Evolutionary conservation across 2,888 invertebrate species (phyloP), one percentile per base, ranked within the genome.

Genomic region (Nasonovia ribisnigri): DNA sequence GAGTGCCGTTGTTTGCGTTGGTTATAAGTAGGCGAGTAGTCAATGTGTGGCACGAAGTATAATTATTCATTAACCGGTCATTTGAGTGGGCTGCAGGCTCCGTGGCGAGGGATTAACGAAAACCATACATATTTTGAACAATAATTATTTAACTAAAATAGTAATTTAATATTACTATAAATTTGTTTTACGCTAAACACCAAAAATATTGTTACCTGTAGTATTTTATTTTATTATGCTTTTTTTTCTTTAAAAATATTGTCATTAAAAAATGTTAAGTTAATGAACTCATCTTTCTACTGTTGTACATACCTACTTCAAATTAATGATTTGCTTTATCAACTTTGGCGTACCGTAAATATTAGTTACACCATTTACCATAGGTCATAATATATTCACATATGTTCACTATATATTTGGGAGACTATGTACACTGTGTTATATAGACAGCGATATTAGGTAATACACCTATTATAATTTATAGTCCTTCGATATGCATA

Each of bases 1-100:
- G 26, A 51, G 42, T 67, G 51, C 48, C 36, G 48, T 91, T 86
- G 86, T 91, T 91, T 86, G 86, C 86, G 60, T 57, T 42, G n/a
- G 86, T 26, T 57, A 46, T 84, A 77, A 20, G n/a, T 36, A 36
- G 77, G 36, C 36, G 36, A 77, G 20, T 77, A 42, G 36, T 77
- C 20, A 36, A 36, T 3, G 36, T 3, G 77, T 36, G 36, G 36
- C 20, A 36, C 0, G 36, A 1, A 20, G 6, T 36, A 36, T 67
- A 36, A n/a, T 67, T 67, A n/a, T 36, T 77, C 77, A 77, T 77
- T 77, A 77, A 36, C 20, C 6, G 77, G 20, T 36, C 77, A 77
- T 77, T 77, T 77, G 77, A 77, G 20, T 60, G n/a, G 11, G 13
- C 29, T n/a, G 60, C 11, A 60, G 60, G 29, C 1, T 60, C n/a